phyloP scores from a whole-genome alignment of 2,113 vertebrate species.

The Rhabdomys dilectus region DNA sequence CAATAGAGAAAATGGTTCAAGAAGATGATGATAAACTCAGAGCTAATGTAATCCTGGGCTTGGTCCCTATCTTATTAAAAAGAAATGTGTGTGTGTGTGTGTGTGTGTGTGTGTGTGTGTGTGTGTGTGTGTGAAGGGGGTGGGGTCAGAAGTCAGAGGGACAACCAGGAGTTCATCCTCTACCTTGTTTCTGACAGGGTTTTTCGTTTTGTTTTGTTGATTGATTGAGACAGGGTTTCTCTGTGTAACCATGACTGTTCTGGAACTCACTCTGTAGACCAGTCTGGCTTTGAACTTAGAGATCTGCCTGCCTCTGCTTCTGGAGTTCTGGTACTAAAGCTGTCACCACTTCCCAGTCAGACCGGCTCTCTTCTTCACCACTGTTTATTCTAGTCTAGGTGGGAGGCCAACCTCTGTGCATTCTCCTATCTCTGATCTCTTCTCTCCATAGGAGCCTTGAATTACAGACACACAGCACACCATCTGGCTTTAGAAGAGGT shows the following conservation, averaged over 20 bases:
- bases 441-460: neutral
- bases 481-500: neutral
- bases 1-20: constrained; percentile 26
- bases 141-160: neutral
- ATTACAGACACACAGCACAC: neutral
- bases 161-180: neutral
- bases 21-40: neutral
- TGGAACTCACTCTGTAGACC: neutral
- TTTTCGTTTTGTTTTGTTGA: neutral
- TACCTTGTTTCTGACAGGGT: too few relatives aligned
- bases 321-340: neutral
- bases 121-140: neutral
- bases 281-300: neutral
- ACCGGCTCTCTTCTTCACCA: neutral
- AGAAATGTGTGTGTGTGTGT: neutral
- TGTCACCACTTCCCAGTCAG: neutral
- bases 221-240: neutral
- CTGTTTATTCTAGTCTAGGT: neutral
- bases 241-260: neutral
- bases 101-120: neutral
- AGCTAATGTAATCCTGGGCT: neutral
- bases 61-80: neutral
- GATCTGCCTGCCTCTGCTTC: neutral
- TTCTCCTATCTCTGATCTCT: neutral
- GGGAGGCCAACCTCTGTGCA: neutral